phyloP scores from a whole-genome alignment of 2,113 vertebrate genomes.

The Coracopsis vasa region DNA sequence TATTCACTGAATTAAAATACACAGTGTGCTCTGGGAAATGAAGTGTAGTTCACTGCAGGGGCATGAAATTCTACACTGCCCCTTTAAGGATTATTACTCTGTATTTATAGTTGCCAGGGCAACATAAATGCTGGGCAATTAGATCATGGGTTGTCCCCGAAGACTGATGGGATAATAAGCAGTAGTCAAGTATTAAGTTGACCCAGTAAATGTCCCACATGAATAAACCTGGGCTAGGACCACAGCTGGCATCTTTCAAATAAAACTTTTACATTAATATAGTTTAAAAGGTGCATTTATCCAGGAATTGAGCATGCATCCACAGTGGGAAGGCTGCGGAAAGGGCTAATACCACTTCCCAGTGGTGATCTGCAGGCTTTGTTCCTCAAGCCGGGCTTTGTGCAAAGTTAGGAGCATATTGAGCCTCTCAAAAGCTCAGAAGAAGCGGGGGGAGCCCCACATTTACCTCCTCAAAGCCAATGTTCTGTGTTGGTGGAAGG shows the following conservation, averaged over 20 bases:
- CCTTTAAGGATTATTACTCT: slow-evolving; percentile 87
- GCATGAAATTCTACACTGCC: slow-evolving; percentile 83
- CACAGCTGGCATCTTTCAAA: slow-evolving; percentile 84
- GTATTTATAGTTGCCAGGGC: slow-evolving; percentile 86
- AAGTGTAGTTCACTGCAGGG: slow-evolving; percentile 82
- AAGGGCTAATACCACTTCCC: slow-evolving; percentile 42
- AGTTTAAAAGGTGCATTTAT: slow-evolving; percentile 73
- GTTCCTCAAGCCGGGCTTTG: background rate
- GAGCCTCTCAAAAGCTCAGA: background rate
- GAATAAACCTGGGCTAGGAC: slow-evolving; percentile 82
- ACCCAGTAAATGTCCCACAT: slow-evolving; percentile 84
- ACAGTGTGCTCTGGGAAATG: slow-evolving; percentile 85
- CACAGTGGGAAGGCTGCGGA: background rate
- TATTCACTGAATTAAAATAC: slow-evolving; percentile 89
- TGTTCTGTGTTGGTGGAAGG: background rate
- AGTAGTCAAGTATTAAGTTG: slow-evolving; percentile 89
- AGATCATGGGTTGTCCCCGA: slow-evolving; percentile 86
- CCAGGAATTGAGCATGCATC: slow-evolving; percentile 45
- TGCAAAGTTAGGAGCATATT: background rate
- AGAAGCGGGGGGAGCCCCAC: background rate
- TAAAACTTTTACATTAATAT: slow-evolving; percentile 80
- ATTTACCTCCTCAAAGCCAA: background rate
- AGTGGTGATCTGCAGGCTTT: background rate
- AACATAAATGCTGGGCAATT: slow-evolving; percentile 89
- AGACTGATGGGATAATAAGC: slow-evolving; percentile 90